A percentile compares a stretch with the other conserved stretches of the same genome.
These are phyloP conservation scores for Morus bassanus DNA, from an alignment of 2,797 vertebrate species.

Conservation along the genomic window DNA sequence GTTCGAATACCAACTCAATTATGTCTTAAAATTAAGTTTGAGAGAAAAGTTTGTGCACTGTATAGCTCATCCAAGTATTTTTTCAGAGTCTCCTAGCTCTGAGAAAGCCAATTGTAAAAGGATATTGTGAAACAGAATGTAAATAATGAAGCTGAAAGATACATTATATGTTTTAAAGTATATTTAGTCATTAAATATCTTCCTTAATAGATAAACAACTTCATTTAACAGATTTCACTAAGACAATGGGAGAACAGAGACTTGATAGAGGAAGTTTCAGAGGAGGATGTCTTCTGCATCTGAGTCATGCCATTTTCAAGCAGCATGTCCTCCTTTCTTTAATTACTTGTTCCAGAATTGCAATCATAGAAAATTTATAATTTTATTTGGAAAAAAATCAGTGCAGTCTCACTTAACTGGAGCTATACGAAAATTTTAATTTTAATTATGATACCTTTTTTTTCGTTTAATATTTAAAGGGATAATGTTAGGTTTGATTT, in stretches of 20 bases:
- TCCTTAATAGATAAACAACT: not conserved
- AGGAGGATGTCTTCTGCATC: not conserved
- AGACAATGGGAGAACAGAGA: not conserved
- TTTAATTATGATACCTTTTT: not conserved
- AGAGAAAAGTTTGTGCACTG: constrained; percentile 6
- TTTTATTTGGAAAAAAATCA: not conserved
- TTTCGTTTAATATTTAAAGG: not conserved
- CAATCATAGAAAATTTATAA: not conserved
- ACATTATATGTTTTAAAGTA: not conserved
- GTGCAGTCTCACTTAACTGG: not conserved
- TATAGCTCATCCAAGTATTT: not conserved
- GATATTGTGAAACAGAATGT: not conserved
- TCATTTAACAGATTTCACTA: not conserved
- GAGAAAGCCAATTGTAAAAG: not conserved
- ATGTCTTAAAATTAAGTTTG: not conserved
- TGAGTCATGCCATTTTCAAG: not conserved
- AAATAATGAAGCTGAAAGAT: not conserved
- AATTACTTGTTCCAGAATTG: not conserved
- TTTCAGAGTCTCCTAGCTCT: not conserved
- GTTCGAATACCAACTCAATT: constrained; percentile 43
- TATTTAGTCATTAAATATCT: not conserved
- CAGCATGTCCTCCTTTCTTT: not conserved
- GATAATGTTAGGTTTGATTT: not conserved
- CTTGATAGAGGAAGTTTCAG: not conserved
- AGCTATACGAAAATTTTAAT: not conserved